Evolutionary conservation across 2,797 vertebrate genomes (phyloP), one percentile per base, ranked within the genome.

Genomic region (Avahi laniger): DNA sequence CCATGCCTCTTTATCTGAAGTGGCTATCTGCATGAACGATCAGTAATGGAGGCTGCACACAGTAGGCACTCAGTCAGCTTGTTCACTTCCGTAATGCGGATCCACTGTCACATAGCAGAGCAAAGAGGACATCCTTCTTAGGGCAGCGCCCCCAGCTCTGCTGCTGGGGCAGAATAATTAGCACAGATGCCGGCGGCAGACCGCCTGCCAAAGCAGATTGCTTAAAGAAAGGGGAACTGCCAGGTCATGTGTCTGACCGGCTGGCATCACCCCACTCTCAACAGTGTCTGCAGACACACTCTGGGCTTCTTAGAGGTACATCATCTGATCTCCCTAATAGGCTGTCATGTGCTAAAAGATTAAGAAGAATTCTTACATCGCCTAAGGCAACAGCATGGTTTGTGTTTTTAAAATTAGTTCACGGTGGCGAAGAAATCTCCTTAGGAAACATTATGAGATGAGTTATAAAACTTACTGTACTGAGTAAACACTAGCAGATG

Each of bases 381-480:
- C 89, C 88, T 92, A 86, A 72, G 92, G 93, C 91, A 86, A 65
- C 76, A 72, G 57, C 4, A 0, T 33, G 91, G 69, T 41, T 15
- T 8, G 35, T 81, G 63, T 84, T 91, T 89, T 79, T 35, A 95
- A 57, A 95, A 91, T 18, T 57, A 13, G 41, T 89, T 85, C 28
- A 9, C 4, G 10, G 79, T 59, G 86, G 28, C 24, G 94, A 67
- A 76, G 93, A 94, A 78, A 78, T 83, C 88, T 43, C 2, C 87
- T 93, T 70, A 93, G 89, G 65, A 96, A 97, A 97, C 54, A 79
- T n/a, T 76, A 93, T 43, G 94, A 24, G 83, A 76, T 20, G 78
- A 22, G 69, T 78, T 83, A 82, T 80, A 96, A 97, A 85, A 96
- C 50, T 41, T 87, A 91, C 78, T 38, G 95, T 89, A 95, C 72